Conservation (phyloP, 1,140 invertebrate genomes). For the Conus ventricosus region DNA sequence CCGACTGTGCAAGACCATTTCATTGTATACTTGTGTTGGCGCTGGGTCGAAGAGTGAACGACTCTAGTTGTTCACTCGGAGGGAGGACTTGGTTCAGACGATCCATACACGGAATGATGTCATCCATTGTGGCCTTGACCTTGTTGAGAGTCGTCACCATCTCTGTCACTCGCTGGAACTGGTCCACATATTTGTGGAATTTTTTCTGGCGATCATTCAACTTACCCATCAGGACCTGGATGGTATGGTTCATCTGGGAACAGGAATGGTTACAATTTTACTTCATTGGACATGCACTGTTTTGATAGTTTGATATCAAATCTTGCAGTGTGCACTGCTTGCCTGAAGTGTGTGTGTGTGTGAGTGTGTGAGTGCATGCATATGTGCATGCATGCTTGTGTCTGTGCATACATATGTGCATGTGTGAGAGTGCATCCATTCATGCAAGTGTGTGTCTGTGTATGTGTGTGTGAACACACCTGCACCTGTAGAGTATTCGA, state of each 20-base stretch:
- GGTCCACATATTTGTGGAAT: slow-evolving; percentile 89
- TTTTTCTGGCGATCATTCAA: slow-evolving; percentile 88
- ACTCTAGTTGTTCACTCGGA: slow-evolving; percentile 88
- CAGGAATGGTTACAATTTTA: background rate
- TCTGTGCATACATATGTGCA: too few relatives aligned
- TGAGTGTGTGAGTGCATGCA: too few relatives aligned
- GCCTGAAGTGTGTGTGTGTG: too few relatives aligned
- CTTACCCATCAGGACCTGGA: slow-evolving; percentile 82
- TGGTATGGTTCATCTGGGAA: slow-evolving; percentile 83
- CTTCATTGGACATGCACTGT: too few relatives aligned
- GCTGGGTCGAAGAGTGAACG: slow-evolving; percentile 78
- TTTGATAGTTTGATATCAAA: too few relatives aligned
- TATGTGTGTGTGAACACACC: too few relatives aligned
- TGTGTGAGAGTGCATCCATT: too few relatives aligned
- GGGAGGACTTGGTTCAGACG: slow-evolving; percentile 89
- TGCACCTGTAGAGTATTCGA: too few relatives aligned
- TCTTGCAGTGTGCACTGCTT: too few relatives aligned
- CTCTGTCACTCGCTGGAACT: slow-evolving; percentile 86
- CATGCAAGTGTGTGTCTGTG: too few relatives aligned
- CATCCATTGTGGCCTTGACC: slow-evolving; percentile 88
- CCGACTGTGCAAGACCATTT: background rate
- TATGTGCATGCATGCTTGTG: too few relatives aligned
- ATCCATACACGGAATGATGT: slow-evolving; percentile 89
- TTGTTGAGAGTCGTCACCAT: slow-evolving; percentile 85
- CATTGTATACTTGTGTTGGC: background rate